Evolutionary conservation across 2,113 vertebrate species (phyloP).

Genomic region (Cepphus grylle): DNA sequence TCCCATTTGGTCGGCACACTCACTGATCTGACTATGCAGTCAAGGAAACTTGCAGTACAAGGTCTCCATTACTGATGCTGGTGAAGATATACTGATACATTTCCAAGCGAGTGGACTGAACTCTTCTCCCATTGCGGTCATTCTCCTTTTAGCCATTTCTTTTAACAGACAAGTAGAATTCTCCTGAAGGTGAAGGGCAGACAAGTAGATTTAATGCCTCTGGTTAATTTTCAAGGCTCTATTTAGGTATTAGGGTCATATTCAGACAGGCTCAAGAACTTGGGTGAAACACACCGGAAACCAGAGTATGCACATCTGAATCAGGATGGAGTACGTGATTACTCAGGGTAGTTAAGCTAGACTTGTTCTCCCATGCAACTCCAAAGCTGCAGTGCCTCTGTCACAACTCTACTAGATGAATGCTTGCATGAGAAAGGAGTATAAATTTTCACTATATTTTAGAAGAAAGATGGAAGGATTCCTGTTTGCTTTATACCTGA

Average conservation of each 20-base stretch:
- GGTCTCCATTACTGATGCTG: background rate
- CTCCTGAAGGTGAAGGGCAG: background rate
- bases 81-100: background rate
- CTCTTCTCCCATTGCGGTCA: background rate
- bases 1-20: background rate
- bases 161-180: background rate
- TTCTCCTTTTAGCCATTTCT: background rate
- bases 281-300: background rate
- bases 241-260: background rate
- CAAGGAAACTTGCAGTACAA: background rate
- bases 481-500: background rate
- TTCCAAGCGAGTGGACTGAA: accelerated
- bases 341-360: background rate
- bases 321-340: background rate
- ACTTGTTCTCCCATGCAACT: background rate
- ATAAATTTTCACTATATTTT: background rate
- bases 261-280: background rate
- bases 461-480: background rate
- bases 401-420: background rate
- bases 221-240: background rate
- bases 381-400: background rate
- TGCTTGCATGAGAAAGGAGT: background rate
- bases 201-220: background rate
- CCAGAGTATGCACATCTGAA: background rate
- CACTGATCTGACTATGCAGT: background rate